Base-by-base conservation (phyloP, 2,797 vertebrate species). In the Cetoscarus ocellatus region DNA sequence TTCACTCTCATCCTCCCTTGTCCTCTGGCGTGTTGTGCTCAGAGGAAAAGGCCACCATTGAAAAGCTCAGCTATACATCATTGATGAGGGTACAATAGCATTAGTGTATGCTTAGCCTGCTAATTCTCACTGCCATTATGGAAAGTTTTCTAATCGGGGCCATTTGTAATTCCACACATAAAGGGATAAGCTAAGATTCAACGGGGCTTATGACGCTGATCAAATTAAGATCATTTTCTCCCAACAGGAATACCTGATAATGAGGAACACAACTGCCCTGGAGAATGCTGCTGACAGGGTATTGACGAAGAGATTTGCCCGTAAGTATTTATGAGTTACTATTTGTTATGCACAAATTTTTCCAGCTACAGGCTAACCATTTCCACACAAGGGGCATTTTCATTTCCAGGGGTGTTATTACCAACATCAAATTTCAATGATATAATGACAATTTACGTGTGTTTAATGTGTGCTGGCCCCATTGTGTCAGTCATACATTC, bases 21-120 rank as follows among this genome's bases (percentile, higher is more conserved):
- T 66, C 76, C 80, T 85, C 78, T 43, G 70, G 76, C 43, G 86
- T 74, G 58, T 57, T 57, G 53, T 75, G 70, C 83, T 88, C 84
- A 73, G 77, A 62, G 77, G 81, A 82, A 67, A 79, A 88, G 77
- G 86, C 77, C 88, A 81, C 85, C 82, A 75, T 63, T 75, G 84
- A 91, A 66, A 83, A 83, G 84, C 86, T 88, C 77, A 56, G 82
- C 90, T 77, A 85, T 93, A 92, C 89, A 88, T 93, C 89, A 94
- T 70, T 90, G 91, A 93, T 93, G 90, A 92, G 82, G 82, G 67
- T 84, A 90, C 91, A 93, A 92, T 90, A 82, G 86, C 79, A 89
- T 90, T 91, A 91, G 89, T 67, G 82, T 83, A 89, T 83, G 87
- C 84, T 86, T 75, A 90, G 84, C 88, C 85, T 90, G 87, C 80